phyloP scores from a whole-genome alignment of 2,797 vertebrate genomes.

The Aotus griseimembra region DNA sequence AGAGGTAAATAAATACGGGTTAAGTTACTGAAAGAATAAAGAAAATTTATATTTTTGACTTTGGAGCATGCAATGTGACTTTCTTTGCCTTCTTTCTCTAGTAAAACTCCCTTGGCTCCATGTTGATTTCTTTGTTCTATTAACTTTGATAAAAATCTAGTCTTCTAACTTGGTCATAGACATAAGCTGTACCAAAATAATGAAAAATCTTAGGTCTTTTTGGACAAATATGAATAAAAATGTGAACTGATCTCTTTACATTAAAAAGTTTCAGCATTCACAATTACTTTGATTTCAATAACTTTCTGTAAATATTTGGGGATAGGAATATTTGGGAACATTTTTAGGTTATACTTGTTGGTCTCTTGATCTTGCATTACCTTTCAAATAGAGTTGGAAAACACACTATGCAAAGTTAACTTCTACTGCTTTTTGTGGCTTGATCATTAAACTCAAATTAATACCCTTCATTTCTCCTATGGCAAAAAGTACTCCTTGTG shows the following conservation, averaged over 20 bases:
- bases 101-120: not conserved
- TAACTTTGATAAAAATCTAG: constrained; percentile 11
- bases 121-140: not conserved
- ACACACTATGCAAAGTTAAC: not conserved
- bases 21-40: not conserved
- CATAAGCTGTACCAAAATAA: not conserved
- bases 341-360: not conserved
- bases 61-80: not conserved
- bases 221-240: not conserved
- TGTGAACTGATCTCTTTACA: not conserved
- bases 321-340: not conserved
- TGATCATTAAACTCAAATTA: constrained; percentile 33
- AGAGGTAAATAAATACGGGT: not conserved
- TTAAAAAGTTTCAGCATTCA: not conserved
- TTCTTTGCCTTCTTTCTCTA: not conserved
- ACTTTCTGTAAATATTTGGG: not conserved
- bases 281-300: not conserved
- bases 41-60: not conserved
- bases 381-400: not conserved
- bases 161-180: not conserved
- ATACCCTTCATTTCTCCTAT: not conserved
- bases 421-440: not conserved
- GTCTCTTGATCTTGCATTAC: not conserved
- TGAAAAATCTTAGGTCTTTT: not conserved
- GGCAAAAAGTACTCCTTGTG: constrained; percentile 8